Percentiles rank a stretch among this genome's conserved stretches.
Conservation (phyloP, 2,888 invertebrate genomes). For the Phorcus lineatus region DNA sequence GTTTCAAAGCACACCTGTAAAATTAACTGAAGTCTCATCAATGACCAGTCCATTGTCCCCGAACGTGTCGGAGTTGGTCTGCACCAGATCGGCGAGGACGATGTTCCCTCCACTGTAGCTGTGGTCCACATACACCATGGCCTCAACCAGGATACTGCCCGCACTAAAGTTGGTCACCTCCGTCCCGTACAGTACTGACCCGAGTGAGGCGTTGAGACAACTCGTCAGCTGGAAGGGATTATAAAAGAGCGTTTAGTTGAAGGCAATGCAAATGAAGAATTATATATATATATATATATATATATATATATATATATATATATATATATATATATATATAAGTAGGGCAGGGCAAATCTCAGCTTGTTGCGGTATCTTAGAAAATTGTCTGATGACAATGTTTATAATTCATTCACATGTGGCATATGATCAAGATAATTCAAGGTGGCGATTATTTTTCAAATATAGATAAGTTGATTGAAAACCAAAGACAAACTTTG, state of each 20-base stretch:
- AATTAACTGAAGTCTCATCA: background rate
- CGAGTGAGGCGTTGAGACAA: background rate
- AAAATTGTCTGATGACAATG: too few species aligned
- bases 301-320: too few species aligned
- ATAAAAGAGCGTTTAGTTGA: background rate
- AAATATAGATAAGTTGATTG: too few species aligned
- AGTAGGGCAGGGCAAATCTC: too few species aligned
- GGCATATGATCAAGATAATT: too few species aligned
- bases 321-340: too few species aligned
- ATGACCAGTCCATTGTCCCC: background rate
- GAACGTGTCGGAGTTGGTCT: constrained; percentile 4
- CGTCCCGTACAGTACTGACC: background rate
- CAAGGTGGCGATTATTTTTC: too few species aligned
- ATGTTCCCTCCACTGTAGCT: constrained; percentile 15
- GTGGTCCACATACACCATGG: constrained; percentile 28
- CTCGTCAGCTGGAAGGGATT: background rate
- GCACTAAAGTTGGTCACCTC: background rate
- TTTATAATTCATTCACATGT: too few species aligned
- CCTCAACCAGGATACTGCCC: constrained; percentile 35
- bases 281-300: too few species aligned
- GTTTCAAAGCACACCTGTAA: background rate
- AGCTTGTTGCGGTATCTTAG: too few species aligned
- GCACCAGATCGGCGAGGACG: constrained; percentile 23
- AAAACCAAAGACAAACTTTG: too few species aligned
- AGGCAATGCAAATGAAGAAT: too few species aligned